These are phyloP conservation scores for Chiloscyllium punctatum DNA, from an alignment of 2,797 vertebrate genomes.

Conservation along the genomic window DNA sequence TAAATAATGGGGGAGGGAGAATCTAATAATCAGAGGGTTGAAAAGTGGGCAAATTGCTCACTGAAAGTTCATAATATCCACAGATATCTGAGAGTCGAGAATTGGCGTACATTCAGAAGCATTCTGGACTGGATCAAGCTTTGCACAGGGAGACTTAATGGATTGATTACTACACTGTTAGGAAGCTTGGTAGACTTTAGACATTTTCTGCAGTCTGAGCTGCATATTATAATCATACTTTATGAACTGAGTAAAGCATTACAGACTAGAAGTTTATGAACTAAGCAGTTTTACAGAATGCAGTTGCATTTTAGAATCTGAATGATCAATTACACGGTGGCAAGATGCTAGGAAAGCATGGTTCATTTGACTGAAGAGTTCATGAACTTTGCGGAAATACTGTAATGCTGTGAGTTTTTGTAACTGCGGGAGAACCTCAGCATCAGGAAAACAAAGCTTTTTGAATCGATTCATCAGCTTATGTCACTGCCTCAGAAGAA, in stretches of 20 bases:
- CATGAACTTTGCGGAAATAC: neutral
- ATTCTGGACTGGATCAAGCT: neutral
- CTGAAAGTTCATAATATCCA: neutral
- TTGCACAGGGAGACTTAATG: no score
- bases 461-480: neutral
- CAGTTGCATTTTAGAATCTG: neutral
- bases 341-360: neutral
- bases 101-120: neutral
- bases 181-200: neutral
- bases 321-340: neutral
- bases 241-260: neutral
- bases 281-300: neutral
- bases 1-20: neutral
- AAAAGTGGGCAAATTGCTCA: neutral
- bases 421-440: neutral
- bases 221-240: neutral
- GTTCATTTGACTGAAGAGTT: neutral
- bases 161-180: no score
- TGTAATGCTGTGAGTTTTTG: neutral
- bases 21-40: no score
- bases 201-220: neutral
- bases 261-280: neutral
- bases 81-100: neutral
- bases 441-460: neutral
- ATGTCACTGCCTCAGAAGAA: neutral